Evolutionary conservation across 2,888 invertebrate genomes (phyloP).

Genomic region (Phortica magna): DNA sequence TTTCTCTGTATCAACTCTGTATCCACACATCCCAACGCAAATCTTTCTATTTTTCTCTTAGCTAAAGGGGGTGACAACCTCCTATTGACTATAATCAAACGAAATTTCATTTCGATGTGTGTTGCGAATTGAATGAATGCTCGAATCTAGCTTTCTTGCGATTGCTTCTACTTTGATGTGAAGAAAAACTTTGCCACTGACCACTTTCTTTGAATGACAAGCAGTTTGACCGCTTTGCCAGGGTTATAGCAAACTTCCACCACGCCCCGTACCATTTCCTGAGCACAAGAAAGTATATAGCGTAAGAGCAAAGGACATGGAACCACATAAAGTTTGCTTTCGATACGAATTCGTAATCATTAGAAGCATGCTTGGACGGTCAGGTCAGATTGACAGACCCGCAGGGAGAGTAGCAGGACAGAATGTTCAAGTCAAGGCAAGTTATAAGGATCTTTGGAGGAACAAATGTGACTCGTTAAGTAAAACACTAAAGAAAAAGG

Average conservation of each 20-base stretch:
- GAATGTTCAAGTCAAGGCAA: slow-evolving; percentile 1
- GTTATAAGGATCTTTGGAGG: slow-evolving; percentile 9
- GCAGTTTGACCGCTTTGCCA: slow-evolving; percentile 28
- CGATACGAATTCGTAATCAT: slow-evolving; percentile 70
- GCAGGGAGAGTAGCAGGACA: neutral
- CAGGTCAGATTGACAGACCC: slow-evolving; percentile 28
- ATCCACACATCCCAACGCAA: neutral
- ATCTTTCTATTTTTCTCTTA: neutral
- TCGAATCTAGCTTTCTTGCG: slow-evolving; percentile 11
- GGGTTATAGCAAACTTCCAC: slow-evolving; percentile 19
- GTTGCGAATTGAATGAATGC: slow-evolving; percentile 17
- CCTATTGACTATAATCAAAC: slow-evolving; percentile 19
- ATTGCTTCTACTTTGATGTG: slow-evolving; percentile 15
- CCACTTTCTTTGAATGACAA: slow-evolving; percentile 44
- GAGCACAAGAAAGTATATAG: neutral
- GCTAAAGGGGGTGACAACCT: neutral
- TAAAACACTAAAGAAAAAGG: slow-evolving; percentile 23
- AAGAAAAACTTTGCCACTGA: slow-evolving; percentile 42
- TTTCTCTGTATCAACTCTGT: neutral
- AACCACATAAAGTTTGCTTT: slow-evolving; percentile 66
- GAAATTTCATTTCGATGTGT: slow-evolving; percentile 31
- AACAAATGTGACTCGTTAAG: slow-evolving; percentile 34
- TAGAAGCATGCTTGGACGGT: slow-evolving; percentile 48
- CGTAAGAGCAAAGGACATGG: slow-evolving; percentile 28
- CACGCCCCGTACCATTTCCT: neutral